phyloP scores from a whole-genome alignment of 2,888 invertebrate genomes.

The Bellardia pandia region DNA sequence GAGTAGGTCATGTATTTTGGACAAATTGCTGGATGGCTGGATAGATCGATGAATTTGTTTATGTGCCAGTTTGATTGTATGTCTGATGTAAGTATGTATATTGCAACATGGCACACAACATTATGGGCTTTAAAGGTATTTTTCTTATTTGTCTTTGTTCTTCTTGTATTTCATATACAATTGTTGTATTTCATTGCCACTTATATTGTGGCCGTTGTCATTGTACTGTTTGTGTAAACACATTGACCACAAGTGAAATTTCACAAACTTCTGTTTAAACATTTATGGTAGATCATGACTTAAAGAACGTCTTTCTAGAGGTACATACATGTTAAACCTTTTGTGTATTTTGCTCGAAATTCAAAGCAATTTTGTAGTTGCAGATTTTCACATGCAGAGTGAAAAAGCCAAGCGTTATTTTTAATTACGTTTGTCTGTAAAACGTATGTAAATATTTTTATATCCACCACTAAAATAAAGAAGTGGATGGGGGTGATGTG shows the following conservation, averaged over 20 bases:
- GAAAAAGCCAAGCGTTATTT: no score
- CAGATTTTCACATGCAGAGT: background rate
- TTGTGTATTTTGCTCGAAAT: no score
- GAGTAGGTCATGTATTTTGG: constrained; percentile 23
- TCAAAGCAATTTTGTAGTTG: background rate
- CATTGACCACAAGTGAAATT: background rate
- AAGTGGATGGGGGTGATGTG: no score
- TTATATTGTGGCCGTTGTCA: background rate
- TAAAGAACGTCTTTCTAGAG: no score
- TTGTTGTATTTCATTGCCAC: constrained; percentile 9
- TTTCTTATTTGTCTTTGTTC: constrained; percentile 14
- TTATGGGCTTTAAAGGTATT: constrained; percentile 39
- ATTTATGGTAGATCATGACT: background rate
- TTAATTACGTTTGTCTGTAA: no score
- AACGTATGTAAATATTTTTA: no score
- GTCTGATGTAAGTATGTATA: constrained; percentile 11
- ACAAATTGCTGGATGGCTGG: constrained; percentile 33
- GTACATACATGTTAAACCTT: no score
- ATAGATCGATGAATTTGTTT: constrained; percentile 26
- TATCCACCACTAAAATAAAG: no score
- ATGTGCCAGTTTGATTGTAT: background rate
- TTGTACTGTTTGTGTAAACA: background rate
- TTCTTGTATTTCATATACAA: constrained; percentile 41
- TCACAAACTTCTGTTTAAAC: background rate
- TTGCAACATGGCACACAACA: constrained; percentile 59